Evolutionary conservation across 2,113 vertebrate genomes (phyloP), one percentile per base, ranked within the genome.

Genomic region (Nerophis ophidion): DNA sequence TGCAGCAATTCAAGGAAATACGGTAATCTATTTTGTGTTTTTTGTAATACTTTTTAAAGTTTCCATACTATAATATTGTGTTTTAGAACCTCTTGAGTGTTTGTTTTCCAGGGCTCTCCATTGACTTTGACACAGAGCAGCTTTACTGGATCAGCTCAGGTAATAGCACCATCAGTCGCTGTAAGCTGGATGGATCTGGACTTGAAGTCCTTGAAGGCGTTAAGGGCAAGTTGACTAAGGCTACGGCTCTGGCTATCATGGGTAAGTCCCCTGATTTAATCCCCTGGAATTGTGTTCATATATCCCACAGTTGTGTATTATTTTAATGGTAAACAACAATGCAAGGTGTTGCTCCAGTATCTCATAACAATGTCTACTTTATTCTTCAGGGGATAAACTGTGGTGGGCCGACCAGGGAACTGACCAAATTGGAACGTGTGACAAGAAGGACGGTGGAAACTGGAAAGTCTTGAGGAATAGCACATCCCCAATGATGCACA

Each of bases 371-470:
- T 57, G 2, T 70, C 49, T 61, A 7, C 44, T 13, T 19, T 58
- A 14, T 66, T 34, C 46, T 60, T n/a, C 75, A 99, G 97, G 94
- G 0, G 87, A 96, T 53, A 95, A 94, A 81, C 83, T 99, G 70
- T 99, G 97, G 97, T 99, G 97, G 96, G 96, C 97, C 0, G 97
- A 99, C 72, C 96, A 98, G 80, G 93, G 92, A 60, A 93, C 94
- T 0, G 97, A 99, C 86, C 95, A 96, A 85, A 93, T 99, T 77
- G 97, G 97, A 56, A 99, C 91, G 0, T 98, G 95, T 82, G 91
- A 91, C 84, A 99, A 98, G 87, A 90, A 89, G 1, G 94, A 98
- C 0, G 95, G 95, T 5, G 87, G 87, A 0, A 92, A 87, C 58
- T 89, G 93, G 47, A 87, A 81, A 4, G 88, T 98, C 63, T 83